Evolutionary conservation across 2,888 invertebrate species (phyloP).

Genomic region (Lobophora halterata): DNA sequence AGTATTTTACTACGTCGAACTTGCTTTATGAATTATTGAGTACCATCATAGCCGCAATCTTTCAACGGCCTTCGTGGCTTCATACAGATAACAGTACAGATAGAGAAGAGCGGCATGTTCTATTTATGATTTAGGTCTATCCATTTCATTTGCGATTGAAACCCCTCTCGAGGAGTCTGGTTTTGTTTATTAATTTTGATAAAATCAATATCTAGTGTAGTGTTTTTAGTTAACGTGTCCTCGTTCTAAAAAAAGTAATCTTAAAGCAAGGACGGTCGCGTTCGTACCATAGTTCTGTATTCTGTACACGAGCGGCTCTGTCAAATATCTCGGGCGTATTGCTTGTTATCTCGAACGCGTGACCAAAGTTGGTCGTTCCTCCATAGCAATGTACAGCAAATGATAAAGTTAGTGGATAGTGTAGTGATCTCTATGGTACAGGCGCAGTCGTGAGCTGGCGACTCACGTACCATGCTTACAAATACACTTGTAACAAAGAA

Average conservation of each 20-base stretch:
- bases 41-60: constrained; percentile 35
- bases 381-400: constrained; percentile 36
- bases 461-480: constrained; percentile 29
- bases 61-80: constrained; percentile 42
- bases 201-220: constrained; percentile 35
- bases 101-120: constrained; percentile 36
- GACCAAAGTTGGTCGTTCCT: constrained; percentile 29
- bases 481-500: constrained; percentile 51
- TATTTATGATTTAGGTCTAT: constrained; percentile 47
- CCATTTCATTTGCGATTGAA: constrained; percentile 51
- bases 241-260: constrained; percentile 52
- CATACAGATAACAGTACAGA: constrained; percentile 33
- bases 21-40: constrained; percentile 42
- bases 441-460: constrained; percentile 38
- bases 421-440: constrained; percentile 38
- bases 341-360: constrained; percentile 35
- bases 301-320: constrained; percentile 36
- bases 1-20: constrained; percentile 26
- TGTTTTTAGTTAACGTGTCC: constrained; percentile 37
- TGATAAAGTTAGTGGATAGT: constrained; percentile 35
- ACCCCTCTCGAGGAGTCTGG: constrained; percentile 47
- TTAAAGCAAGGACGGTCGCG: constrained; percentile 43
- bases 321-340: constrained; percentile 40
- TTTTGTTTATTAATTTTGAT: constrained; percentile 50
- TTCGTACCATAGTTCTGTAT: constrained; percentile 36